Evolutionary conservation across 2,888 invertebrate species (phyloP).

Genomic region (Coelinius sp.): DNA sequence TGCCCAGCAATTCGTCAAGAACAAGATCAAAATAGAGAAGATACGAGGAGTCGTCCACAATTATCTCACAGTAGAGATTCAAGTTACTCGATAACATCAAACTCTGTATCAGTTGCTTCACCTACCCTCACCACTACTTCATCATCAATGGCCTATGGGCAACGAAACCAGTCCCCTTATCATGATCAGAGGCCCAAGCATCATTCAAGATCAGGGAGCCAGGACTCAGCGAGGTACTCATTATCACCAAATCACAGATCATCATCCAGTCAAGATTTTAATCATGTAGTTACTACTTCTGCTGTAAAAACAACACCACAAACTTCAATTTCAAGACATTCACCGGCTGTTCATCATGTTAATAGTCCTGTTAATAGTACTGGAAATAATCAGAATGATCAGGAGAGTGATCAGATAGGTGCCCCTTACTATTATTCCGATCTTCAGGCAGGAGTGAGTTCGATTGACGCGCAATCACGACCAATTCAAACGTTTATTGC

Average conservation of each 20-base stretch:
- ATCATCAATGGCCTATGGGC: constrained; percentile 45
- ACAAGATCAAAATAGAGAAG: constrained; percentile 42
- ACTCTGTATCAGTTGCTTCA: constrained; percentile 51
- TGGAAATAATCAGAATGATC: constrained; percentile 37
- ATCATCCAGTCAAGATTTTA: constrained; percentile 56
- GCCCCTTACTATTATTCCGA: constrained; percentile 93
- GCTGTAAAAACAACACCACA: constrained; percentile 45
- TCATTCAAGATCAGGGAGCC: constrained; percentile 60
- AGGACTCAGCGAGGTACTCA: constrained; percentile 55
- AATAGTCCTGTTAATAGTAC: constrained; percentile 34
- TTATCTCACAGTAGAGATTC: constrained; percentile 60
- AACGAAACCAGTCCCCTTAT: constrained; percentile 36
- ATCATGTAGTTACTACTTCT: constrained; percentile 45
- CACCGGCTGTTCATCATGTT: constrained; percentile 37
- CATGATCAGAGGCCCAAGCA: constrained; percentile 27
- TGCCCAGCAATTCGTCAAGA: constrained; percentile 54
- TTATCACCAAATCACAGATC: constrained; percentile 58
- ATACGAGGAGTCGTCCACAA: constrained; percentile 36
- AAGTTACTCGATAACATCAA: constrained; percentile 57
- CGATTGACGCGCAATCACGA: constrained; percentile 49
- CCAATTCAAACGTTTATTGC: constrained; percentile 43
- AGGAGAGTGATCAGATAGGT: constrained; percentile 74
- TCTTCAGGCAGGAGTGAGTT: constrained; percentile 67
- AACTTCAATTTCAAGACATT: constrained; percentile 17
- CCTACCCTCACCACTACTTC: constrained; percentile 58